Percentiles rank a stretch among this genome's conserved stretches.
phyloP scores from a whole-genome alignment of 2,888 invertebrate species.

The Corythucha ciliata region DNA sequence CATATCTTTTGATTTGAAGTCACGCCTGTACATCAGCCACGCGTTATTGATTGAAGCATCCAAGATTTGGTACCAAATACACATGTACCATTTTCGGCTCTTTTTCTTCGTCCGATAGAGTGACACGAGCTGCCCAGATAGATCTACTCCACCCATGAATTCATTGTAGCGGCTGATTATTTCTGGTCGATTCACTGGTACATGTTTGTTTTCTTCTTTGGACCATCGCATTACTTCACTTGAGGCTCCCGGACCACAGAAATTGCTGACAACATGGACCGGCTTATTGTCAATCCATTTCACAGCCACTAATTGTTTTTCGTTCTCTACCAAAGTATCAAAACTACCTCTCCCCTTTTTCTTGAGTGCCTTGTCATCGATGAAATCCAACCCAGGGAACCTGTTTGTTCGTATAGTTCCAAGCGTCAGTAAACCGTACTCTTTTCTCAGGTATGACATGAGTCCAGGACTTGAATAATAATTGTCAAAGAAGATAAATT shows the following conservation, averaged over 20 bases:
- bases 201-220: not conserved
- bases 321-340: constrained; percentile 8
- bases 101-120: not conserved
- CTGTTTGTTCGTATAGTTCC: constrained; percentile 27
- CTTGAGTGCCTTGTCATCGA: constrained; percentile 4
- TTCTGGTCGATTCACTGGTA: not conserved
- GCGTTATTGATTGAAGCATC: constrained; percentile 8
- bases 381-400: constrained; percentile 19
- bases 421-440: constrained; percentile 11
- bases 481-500: constrained; percentile 12
- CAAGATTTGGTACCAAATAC: constrained; percentile 9
- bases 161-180: constrained; percentile 12
- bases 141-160: constrained; percentile 15
- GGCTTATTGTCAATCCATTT: constrained; percentile 8
- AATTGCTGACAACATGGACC: not conserved
- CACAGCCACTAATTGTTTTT: constrained; percentile 1
- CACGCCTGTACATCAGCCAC: constrained; percentile 9
- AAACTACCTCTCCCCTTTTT: constrained; percentile 1
- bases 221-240: constrained; percentile 3
- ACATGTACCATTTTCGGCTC: constrained; percentile 9
- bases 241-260: constrained; percentile 6
- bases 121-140: constrained; percentile 8
- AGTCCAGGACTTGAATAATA: constrained; percentile 7
- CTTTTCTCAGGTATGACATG: constrained; percentile 2
- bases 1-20: no score